These are phyloP conservation scores for Mya arenaria DNA, from an alignment of 1,140 invertebrate genomes.

Conservation along the genomic window DNA sequence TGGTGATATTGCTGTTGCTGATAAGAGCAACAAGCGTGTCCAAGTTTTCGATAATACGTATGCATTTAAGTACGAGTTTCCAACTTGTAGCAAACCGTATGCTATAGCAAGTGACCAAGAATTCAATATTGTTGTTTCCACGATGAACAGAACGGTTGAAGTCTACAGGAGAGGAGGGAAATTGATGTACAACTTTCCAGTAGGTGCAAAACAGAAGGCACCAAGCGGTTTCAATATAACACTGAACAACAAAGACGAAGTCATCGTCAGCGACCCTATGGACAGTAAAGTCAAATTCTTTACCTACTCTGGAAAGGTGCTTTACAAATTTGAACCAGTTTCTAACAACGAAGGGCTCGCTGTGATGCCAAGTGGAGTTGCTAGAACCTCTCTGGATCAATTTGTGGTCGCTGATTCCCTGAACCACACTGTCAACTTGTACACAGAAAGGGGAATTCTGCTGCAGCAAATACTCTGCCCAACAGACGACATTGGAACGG, in stretches of 20 bases:
- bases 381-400: slow-evolving; percentile 65
- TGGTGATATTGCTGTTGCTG: slow-evolving; percentile 89
- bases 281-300: slow-evolving; percentile 68
- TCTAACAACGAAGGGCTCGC: slow-evolving; percentile 63
- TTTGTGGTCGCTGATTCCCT: slow-evolving; percentile 72
- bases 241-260: slow-evolving; percentile 69
- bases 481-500: slow-evolving; percentile 68
- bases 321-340: slow-evolving; percentile 70
- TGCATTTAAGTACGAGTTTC: slow-evolving; percentile 75
- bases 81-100: slow-evolving; percentile 65
- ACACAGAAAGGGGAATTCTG: slow-evolving; percentile 68
- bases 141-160: slow-evolving; percentile 63
- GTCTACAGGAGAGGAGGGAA: slow-evolving; percentile 71
- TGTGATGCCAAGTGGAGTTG: slow-evolving; percentile 66
- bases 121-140: slow-evolving; percentile 69
- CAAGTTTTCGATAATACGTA: slow-evolving; percentile 91
- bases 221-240: slow-evolving; percentile 65
- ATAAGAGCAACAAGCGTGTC: slow-evolving; percentile 95
- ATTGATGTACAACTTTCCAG: slow-evolving; percentile 60
- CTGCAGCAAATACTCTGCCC: slow-evolving; percentile 70
- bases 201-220: slow-evolving; percentile 44
- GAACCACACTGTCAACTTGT: slow-evolving; percentile 76
- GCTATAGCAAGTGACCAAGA: slow-evolving; percentile 62
- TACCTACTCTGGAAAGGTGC: slow-evolving; percentile 64
- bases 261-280: slow-evolving; percentile 71